A percentile compares a stretch with the other conserved stretches of the same genome.
Conservation (phyloP, 1,140 invertebrate species). For the Calephelis nemesis region DNA sequence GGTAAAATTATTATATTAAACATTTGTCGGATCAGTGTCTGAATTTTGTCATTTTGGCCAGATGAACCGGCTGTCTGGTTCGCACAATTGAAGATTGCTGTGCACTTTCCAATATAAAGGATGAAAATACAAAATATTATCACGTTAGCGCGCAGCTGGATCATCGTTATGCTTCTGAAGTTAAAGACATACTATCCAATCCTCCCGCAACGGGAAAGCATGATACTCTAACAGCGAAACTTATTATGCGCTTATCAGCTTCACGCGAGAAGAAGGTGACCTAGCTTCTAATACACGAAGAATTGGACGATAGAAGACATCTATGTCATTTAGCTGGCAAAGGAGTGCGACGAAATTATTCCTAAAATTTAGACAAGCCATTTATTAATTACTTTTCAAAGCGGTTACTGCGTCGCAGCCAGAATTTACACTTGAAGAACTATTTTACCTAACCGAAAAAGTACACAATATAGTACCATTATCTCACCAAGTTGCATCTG, state of each 20-base stretch:
- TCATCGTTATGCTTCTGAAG: conserved; percentile 3
- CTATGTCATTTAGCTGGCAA: neutral
- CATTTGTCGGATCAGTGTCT: conserved; percentile 25
- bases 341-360: neutral
- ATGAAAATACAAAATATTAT: conserved; percentile 27
- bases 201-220: conserved; percentile 21
- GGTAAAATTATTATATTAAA: neutral
- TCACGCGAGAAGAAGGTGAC: conserved; percentile 24
- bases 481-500: neutral
- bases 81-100: conserved; percentile 26
- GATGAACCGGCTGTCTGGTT: conserved; percentile 16
- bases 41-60: conserved; percentile 29
- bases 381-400: neutral
- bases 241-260: conserved; percentile 25
- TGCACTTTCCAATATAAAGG: conserved; percentile 18
- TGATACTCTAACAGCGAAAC: conserved; percentile 21
- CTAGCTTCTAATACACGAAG: conserved; percentile 21
- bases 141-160: conserved; percentile 23
- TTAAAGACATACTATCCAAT: conserved; percentile 24
- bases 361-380: neutral
- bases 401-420: neutral
- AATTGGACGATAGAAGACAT: conserved; percentile 25
- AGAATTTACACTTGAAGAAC: neutral
- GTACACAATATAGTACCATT: neutral
- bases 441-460: neutral